These are phyloP conservation scores for Cyanoliseus patagonus DNA, from an alignment of 2,113 vertebrate species.

Conservation along the genomic window DNA sequence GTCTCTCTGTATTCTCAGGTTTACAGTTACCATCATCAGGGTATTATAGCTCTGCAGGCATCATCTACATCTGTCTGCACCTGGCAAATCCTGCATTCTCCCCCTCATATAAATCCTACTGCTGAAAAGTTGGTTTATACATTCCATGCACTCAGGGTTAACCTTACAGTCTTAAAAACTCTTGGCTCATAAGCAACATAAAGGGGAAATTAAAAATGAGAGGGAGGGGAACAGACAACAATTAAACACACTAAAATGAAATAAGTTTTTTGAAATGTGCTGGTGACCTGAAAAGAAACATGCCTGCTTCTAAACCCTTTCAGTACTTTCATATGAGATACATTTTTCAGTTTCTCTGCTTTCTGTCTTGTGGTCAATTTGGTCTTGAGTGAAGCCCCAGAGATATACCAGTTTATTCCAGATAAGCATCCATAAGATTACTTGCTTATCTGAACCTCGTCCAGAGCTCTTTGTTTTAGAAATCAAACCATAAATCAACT, in stretches of 20 bases:
- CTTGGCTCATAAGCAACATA: not conserved
- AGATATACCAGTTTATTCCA: not conserved
- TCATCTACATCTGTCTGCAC: constrained; percentile 65
- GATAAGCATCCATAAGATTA: constrained; percentile 3
- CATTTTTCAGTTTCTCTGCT: not conserved
- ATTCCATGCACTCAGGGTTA: constrained; percentile 51
- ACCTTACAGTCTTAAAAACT: constrained; percentile 16
- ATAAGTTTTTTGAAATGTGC: constrained; percentile 1
- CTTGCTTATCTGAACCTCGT: constrained; percentile 44
- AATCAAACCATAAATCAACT: constrained; percentile 44
- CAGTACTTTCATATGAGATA: not conserved
- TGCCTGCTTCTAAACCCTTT: not conserved
- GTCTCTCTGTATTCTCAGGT: not conserved
- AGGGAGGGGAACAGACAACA: not conserved
- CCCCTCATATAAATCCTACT: constrained; percentile 52
- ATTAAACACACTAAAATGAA: constrained; percentile 35
- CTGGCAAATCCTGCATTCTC: constrained; percentile 56
- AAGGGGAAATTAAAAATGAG: constrained; percentile 42
- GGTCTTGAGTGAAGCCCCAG: not conserved
- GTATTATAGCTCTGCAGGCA: constrained; percentile 51
- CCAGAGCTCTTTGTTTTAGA: constrained; percentile 25
- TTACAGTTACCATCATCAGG: constrained; percentile 49
- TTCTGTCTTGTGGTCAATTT: constrained; percentile 26
- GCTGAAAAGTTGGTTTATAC: constrained; percentile 64
- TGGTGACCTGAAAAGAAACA: constrained; percentile 2